Conservation (phyloP, 2,113 vertebrate species). For the Tupaia chinensis region DNA sequence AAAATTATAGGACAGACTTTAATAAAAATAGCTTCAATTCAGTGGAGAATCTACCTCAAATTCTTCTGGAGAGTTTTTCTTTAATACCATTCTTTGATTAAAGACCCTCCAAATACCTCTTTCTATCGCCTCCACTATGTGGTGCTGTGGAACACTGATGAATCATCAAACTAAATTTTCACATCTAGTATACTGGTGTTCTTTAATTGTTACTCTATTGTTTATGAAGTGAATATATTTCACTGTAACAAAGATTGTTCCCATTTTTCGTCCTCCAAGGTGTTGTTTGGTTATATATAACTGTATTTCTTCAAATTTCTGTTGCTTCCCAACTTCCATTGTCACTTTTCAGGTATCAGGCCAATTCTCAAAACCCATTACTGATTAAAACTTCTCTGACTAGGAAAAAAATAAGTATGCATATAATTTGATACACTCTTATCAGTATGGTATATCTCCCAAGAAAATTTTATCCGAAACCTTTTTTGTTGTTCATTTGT, state of each 20-base stretch:
- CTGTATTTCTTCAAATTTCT: conserved; percentile 43
- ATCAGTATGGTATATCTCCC: not conserved
- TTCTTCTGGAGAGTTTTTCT: not conserved
- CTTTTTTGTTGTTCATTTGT: too few species aligned
- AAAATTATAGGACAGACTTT: conserved; percentile 38
- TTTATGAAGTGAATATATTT: conserved; percentile 16
- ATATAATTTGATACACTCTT: not conserved
- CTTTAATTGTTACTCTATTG: conserved; percentile 7
- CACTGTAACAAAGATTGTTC: conserved; percentile 13
- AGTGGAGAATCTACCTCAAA: conserved; percentile 12
- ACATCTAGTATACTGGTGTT: not conserved
- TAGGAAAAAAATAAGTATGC: not conserved
- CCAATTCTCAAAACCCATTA: conserved; percentile 32
- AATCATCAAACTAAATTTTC: not conserved
- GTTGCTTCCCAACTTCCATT: conserved; percentile 31
- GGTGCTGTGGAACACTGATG: not conserved
- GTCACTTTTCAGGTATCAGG: not conserved
- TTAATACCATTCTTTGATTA: not conserved
- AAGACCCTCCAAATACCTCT: not conserved
- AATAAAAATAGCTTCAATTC: conserved; percentile 53
- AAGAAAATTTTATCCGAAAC: not conserved
- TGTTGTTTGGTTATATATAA: not conserved
- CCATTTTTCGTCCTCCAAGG: conserved; percentile 16
- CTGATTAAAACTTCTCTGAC: conserved; percentile 1
- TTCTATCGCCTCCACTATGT: not conserved